Evolutionary conservation across 2,888 invertebrate genomes (phyloP).

Genomic region (Catonia carolina): DNA sequence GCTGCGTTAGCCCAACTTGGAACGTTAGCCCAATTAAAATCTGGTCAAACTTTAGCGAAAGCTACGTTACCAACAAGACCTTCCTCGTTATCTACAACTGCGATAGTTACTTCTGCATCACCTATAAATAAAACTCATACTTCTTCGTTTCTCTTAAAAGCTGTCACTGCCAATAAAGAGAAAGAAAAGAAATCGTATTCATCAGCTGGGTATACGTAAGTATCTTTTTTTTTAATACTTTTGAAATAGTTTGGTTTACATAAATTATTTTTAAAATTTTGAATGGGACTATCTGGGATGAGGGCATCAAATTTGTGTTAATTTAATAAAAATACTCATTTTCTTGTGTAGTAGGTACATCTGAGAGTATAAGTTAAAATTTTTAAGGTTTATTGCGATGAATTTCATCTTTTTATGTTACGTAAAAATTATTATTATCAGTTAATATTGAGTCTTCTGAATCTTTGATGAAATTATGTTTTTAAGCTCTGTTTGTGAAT

Average conservation of each 20-base stretch:
- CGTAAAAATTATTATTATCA: no score
- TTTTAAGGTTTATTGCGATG: no score
- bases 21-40: conserved; percentile 26
- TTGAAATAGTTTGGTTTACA: not conserved
- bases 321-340: no score
- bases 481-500: no score
- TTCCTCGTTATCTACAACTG: conserved; percentile 34
- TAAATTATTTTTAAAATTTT: no score
- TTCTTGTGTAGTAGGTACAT: no score
- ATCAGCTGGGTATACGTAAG: conserved; percentile 48
- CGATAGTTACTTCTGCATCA: conserved; percentile 50
- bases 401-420: no score
- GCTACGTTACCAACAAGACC: conserved; percentile 31
- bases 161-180: conserved; percentile 57
- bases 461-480: no score
- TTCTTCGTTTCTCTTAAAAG: conserved; percentile 44
- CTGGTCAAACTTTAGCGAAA: conserved; percentile 20
- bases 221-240: conserved; percentile 22
- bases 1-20: conserved; percentile 32
- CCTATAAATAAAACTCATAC: conserved; percentile 46
- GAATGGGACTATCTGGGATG: no score
- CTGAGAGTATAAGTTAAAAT: no score
- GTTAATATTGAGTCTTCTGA: no score
- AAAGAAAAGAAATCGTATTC: conserved; percentile 67
- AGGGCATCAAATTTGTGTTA: no score